phyloP scores from a whole-genome alignment of 2,797 vertebrate genomes.

The Leptatherina wallacei region DNA sequence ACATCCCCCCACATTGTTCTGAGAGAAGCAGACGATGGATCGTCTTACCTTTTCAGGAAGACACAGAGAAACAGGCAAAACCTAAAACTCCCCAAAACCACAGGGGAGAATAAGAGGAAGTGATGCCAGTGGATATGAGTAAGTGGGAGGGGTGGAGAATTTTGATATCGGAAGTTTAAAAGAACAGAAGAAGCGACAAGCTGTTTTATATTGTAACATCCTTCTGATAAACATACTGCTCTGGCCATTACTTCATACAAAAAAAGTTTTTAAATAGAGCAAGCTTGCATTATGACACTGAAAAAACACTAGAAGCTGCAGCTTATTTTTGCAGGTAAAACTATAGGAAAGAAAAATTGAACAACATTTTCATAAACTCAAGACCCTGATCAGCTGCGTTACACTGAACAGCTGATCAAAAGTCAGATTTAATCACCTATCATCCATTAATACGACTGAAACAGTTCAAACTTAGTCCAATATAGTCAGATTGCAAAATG shows the following conservation, averaged over 20 bases:
- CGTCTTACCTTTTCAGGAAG: constrained; percentile 82
- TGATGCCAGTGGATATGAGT: constrained; percentile 23
- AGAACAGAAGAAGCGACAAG: constrained; percentile 15
- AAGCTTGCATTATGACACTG: too few species aligned
- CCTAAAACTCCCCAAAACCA: constrained; percentile 75
- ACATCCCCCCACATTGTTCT: constrained; percentile 70
- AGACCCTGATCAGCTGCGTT: background rate
- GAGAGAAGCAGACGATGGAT: constrained; percentile 69
- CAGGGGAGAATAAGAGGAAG: constrained; percentile 61
- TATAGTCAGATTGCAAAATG: too few species aligned
- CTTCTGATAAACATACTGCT: constrained; percentile 10
- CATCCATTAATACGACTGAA: too few species aligned
- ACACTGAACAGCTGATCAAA: background rate
- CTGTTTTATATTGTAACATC: constrained; percentile 15
- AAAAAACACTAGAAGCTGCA: background rate
- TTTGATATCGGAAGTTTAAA: constrained; percentile 24
- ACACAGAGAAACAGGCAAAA: constrained; percentile 65
- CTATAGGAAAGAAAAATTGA: background rate
- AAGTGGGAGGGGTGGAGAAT: constrained; percentile 3
- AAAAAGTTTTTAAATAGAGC: too few species aligned
- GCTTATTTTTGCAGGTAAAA: background rate
- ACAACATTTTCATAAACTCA: background rate
- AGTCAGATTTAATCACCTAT: background rate
- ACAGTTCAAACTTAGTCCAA: too few species aligned
- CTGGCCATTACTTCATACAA: background rate